A percentile compares a stretch with the other conserved stretches of the same genome.
Conservation (phyloP, 2,113 vertebrate species). For the Python bivittatus region DNA sequence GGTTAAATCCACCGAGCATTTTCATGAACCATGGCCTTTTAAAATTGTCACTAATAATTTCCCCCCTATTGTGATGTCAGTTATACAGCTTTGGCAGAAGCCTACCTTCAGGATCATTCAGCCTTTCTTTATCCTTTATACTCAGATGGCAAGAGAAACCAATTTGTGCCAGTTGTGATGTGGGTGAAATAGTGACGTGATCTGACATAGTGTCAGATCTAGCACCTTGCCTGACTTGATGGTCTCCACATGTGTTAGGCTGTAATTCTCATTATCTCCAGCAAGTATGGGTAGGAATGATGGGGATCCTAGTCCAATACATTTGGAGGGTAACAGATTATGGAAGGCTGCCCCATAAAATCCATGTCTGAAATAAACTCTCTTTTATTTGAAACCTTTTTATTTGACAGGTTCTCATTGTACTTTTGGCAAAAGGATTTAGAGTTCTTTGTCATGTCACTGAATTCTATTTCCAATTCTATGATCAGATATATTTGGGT, state of each 20-base stretch:
- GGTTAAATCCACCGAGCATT: background rate
- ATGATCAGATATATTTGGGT: background rate
- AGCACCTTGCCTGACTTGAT: background rate
- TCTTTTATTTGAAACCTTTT: background rate
- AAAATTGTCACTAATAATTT: background rate
- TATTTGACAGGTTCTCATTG: background rate
- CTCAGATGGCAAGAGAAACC: background rate
- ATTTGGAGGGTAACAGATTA: background rate
- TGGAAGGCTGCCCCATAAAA: background rate
- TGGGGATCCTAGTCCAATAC: background rate
- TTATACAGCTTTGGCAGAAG: background rate
- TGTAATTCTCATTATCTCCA: background rate
- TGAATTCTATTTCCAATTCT: background rate
- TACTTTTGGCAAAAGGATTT: background rate
- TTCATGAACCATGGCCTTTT: background rate
- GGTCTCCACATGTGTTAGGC: background rate
- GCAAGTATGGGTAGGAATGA: background rate
- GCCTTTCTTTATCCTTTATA: background rate
- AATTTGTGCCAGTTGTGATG: background rate
- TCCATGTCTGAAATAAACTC: conserved; percentile 4
- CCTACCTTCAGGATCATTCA: background rate
- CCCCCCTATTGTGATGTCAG: background rate
- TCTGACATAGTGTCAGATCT: background rate
- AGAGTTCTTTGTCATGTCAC: background rate
- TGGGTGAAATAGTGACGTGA: background rate